phyloP scores from a whole-genome alignment of 2,888 invertebrate species.

The Linnaemya tessellans region DNA sequence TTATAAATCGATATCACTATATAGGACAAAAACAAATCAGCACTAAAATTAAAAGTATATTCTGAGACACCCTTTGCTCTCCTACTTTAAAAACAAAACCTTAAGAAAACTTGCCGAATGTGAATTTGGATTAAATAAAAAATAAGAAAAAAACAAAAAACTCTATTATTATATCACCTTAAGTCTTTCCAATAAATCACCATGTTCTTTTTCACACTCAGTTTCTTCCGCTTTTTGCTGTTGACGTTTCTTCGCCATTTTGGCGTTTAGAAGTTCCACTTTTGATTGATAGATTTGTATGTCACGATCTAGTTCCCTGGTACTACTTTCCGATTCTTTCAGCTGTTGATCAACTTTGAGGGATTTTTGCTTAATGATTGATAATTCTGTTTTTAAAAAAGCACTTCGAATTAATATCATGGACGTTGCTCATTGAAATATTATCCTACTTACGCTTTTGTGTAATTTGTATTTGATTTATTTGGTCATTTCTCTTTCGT shows the following conservation, averaged over 20 bases:
- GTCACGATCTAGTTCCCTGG: conserved; percentile 85
- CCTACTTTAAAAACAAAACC: no score
- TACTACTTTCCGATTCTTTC: conserved; percentile 85
- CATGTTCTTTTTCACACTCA: conserved; percentile 85
- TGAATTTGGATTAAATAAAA: no score
- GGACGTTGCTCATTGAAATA: neutral
- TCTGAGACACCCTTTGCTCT: no score
- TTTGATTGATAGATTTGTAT: conserved; percentile 86
- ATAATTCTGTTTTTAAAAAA: conserved; percentile 77
- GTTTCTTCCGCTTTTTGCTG: conserved; percentile 85
- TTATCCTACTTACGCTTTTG: conserved; percentile 86
- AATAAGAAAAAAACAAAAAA: no score
- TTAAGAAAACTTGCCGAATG: no score
- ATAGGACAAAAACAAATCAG: no score
- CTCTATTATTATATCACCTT: conserved; percentile 81
- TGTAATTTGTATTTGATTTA: conserved; percentile 88
- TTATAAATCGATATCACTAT: no score
- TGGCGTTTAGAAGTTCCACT: conserved; percentile 85
- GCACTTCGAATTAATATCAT: neutral
- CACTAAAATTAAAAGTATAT: no score
- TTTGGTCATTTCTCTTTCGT: conserved; percentile 87
- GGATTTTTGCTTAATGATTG: conserved; percentile 89
- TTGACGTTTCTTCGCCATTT: conserved; percentile 85
- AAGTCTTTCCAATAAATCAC: conserved; percentile 84
- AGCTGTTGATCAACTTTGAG: conserved; percentile 88